Evolutionary conservation across 1,140 invertebrate genomes (phyloP), one percentile per base, ranked within the genome.

Genomic region (Brachionus koreanus): DNA sequence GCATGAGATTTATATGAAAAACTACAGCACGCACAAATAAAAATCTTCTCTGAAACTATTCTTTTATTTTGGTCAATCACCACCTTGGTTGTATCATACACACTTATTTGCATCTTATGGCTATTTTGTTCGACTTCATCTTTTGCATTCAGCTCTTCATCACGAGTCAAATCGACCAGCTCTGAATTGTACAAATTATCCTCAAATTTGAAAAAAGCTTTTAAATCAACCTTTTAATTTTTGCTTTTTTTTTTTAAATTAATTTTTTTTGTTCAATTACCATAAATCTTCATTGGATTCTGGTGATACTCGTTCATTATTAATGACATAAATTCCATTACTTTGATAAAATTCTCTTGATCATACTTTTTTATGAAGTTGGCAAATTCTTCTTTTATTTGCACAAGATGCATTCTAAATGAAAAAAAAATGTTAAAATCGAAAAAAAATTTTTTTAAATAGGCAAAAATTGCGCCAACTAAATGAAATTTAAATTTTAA

Each of bases 351-450:
- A 57, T 57, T 19, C 5, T 57, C 49, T 57, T 25, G 49, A 3
- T 57, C 49, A 25, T 57, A 57, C 6, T 57, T 57, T 57, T 57
- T 57, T 6, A 57, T 23, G 7, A 57, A 57, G 5, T 57, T 57
- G 49, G 49, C 16, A 57, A 57, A 57, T 2, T 57, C 49, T 57
- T 82, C 19, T 52, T 6, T 37, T n/a, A 67, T 84, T 69, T 37
- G 33, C 46, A 52, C 83, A 49, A 2, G 82, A 85, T 86, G 74
- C 79, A 65, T 61, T 85, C 85, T 39, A 83, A 85, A 72, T 85
- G 84, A 16, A 86, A 85, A 82, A 83, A 86, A 75, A 86, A 85
- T 61, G 84, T 86, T 83, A 84, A 84, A 67, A 63, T 85, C 61
- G 86, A 84, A 76, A 86, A 84, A n/a, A 76, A 85, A 86, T 25